These are phyloP conservation scores for Saxidomus purpurata DNA, from an alignment of 1,140 invertebrate species.

Conservation along the genomic window DNA sequence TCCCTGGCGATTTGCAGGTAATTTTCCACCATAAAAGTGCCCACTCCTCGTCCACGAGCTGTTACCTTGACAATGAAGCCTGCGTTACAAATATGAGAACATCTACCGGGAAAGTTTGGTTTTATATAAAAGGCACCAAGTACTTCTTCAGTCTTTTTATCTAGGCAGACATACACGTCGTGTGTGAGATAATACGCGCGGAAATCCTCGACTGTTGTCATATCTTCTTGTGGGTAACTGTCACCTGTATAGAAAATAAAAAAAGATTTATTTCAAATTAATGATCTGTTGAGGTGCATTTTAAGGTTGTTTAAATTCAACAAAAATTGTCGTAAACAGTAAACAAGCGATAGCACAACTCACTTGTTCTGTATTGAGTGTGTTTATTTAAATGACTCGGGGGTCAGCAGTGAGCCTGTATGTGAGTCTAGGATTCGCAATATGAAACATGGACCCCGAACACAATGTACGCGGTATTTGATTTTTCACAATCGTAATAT, in stretches of 20 bases:
- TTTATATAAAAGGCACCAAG: slow-evolving; percentile 80
- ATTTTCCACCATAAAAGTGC: slow-evolving; percentile 70
- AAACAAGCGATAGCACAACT: no score
- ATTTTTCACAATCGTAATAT: no score
- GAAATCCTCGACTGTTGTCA: slow-evolving; percentile 71
- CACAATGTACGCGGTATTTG: no score
- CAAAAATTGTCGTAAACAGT: no score
- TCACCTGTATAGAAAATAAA: slow-evolving; percentile 37
- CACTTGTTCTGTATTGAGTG: no score
- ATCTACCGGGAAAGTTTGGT: slow-evolving; percentile 81
- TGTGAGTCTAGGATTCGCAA: no score
- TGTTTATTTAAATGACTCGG: no score
- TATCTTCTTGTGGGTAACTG: slow-evolving; percentile 78
- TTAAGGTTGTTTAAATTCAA: no score
- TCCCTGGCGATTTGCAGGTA: slow-evolving; percentile 70
- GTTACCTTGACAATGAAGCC: slow-evolving; percentile 73
- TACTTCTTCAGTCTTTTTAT: slow-evolving; percentile 48
- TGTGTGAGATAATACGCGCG: slow-evolving; percentile 76
- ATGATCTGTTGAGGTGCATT: no score
- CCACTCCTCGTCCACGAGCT: slow-evolving; percentile 72
- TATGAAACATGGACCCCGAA: no score
- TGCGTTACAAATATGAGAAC: slow-evolving; percentile 77
- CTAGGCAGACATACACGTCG: slow-evolving; percentile 73
- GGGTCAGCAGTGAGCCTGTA: no score
- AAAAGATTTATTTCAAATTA: no score